Conservation (phyloP, 2,113 vertebrate genomes). For the Nerophis lumbriciformis region DNA sequence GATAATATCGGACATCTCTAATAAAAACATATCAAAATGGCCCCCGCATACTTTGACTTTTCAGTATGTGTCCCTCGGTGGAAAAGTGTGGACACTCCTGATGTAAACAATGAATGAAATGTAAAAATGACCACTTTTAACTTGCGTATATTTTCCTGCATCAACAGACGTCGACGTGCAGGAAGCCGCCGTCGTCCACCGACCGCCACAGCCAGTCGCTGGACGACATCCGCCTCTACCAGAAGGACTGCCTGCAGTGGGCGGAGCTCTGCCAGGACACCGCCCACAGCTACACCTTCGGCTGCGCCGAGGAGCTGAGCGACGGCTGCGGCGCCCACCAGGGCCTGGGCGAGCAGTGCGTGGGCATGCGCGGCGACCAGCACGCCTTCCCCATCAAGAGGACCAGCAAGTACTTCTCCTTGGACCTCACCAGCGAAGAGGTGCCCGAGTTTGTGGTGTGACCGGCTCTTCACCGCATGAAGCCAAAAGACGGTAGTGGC, state of each 20-base stretch:
- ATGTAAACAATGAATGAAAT: too few species aligned
- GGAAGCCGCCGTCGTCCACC: slow-evolving; percentile 86
- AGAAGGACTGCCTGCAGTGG: slow-evolving; percentile 89
- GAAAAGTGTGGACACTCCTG: too few species aligned
- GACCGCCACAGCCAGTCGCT: slow-evolving; percentile 96
- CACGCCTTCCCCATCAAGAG: slow-evolving; percentile 86
- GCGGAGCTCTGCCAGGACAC: slow-evolving; percentile 92
- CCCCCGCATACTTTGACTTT: too few species aligned
- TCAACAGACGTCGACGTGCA: slow-evolving; percentile 70
- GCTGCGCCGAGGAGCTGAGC: slow-evolving; percentile 84
- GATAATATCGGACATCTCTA: too few species aligned
- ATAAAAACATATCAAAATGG: neutral
- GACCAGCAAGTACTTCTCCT: slow-evolving; percentile 96
- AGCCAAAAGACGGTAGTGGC: slow-evolving; percentile 17
- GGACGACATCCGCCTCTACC: slow-evolving; percentile 91
- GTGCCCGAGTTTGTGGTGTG: slow-evolving; percentile 96
- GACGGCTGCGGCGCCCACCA: slow-evolving; percentile 77
- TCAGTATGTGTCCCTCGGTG: neutral
- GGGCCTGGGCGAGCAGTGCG: slow-evolving; percentile 83
- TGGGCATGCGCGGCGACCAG: slow-evolving; percentile 77
- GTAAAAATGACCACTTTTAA: too few species aligned
- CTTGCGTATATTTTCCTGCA: too few species aligned
- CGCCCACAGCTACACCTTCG: slow-evolving; percentile 96
- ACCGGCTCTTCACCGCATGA: slow-evolving; percentile 27
- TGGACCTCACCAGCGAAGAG: slow-evolving; percentile 91